Base-by-base conservation (phyloP, 2,113 vertebrate genomes). In the Cephalopholis sonnerati region DNA sequence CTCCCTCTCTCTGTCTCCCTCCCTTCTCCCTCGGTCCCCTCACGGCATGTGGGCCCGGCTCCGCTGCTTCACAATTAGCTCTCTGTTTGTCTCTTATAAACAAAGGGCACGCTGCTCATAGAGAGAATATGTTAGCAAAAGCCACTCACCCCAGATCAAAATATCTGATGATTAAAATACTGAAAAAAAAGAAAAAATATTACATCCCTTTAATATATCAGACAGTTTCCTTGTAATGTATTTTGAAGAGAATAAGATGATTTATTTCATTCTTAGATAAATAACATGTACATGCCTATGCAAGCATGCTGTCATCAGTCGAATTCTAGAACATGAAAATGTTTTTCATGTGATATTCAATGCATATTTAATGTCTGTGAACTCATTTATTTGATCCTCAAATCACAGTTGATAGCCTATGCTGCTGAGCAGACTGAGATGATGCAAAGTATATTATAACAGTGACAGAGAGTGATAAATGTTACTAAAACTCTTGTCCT, bases 11-110 rank as follows among this genome's bases (percentile, higher is more conserved):
- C 92, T 95, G 95, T 69, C 82, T 92, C 83, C 77, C 73, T 80
- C 76, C 59, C 70, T 81, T 67, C 41, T 81, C 88, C 81, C 87
- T 81, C 3, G 61, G 79, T 89, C 92, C 90, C 92, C 70, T 69
- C 83, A 79, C 90, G 22, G 92, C 91, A 91, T 89, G 90, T 96
- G 96, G 96, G 95, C 95, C 93, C 92, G 82, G 95, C 95, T 95
- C 95, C 94, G 89, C 77, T 92, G 95, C 95, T 94, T 94, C 95
- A 96, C 96, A 97, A 96, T 96, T 97, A 94, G 95, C 96, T 95
- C 96, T 95, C 95, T 94, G 95, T 96, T 96, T 82, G 84, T 84
- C 72, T 89, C 80, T 82, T 65, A 77, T 84, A 82, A 92, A 92
- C 88, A 89, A 92, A 91, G 85, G 81, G 73, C 85, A 81, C 29